Base-by-base conservation (phyloP, 2,113 vertebrate species). In the Varanus salvator region DNA sequence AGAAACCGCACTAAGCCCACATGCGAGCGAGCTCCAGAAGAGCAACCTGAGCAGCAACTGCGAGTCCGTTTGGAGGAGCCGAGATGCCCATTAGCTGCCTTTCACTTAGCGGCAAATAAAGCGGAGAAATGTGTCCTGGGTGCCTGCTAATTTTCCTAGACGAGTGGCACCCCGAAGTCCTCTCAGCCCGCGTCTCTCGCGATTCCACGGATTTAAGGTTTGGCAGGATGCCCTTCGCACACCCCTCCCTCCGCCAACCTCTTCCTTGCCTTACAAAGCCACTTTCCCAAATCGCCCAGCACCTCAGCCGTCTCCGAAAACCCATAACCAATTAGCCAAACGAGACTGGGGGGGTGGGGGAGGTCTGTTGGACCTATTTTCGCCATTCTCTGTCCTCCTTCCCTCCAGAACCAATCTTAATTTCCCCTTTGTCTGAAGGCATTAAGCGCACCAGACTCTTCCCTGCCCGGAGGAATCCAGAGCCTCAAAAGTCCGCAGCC, bases 371-470 rank as follows among this genome's bases (percentile, higher is more conserved):
- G 54, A 17, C 57, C 44, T 11, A 17, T 50, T 71, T 60, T 23
- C 57, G 71, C 78, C 89, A 90, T 84, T 1, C 87, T 88, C 52
- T 92, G 81, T 88, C 95, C 90, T 12, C 84, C 84, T 72, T 3
- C 14, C n/a, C 72, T 50, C 52, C 21, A 25, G 15, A 27, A 4
- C 25, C 38, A 14, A 64, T 92, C 93, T 90, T 85, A 89, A 95
- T 93, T 94, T 93, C 50, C 72, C 72, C 93, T 96, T 97, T 97
- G 96, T 97, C 93, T 96, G 93, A 86, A 86, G 80, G 85, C 92
- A 93, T 89, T 89, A 83, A 80, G 12, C 52, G n/a, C 87, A 17
- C 54, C 77, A 14, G 84, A 88, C 71, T 76, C 89, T 91, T 3
- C 54, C 80, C 75, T 21, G 84, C 82, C 60, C 64, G 9, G 80